phyloP scores from a whole-genome alignment of 2,797 vertebrate genomes.

The Karalla daura region DNA sequence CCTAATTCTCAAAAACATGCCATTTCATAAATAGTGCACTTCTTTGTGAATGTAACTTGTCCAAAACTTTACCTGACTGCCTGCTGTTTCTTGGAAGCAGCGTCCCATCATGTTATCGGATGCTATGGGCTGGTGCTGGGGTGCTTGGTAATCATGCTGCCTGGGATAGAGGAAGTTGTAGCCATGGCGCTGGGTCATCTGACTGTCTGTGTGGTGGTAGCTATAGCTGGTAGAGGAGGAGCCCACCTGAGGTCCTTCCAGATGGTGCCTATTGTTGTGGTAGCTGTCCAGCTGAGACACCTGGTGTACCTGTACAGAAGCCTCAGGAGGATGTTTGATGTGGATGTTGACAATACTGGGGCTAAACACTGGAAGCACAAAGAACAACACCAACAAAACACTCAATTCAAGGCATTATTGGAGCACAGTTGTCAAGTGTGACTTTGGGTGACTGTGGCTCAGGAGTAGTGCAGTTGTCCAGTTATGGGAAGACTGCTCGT shows the following conservation, averaged over 20 bases:
- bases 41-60: no score
- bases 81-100: conserved; percentile 96
- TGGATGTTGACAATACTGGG: conserved; percentile 96
- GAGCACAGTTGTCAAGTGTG: not conserved
- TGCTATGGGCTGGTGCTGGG: conserved; percentile 90
- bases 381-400: not conserved
- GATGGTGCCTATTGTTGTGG: conserved; percentile 82
- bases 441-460: no score
- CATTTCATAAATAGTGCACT: no score
- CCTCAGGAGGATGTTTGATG: conserved; percentile 97
- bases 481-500: no score
- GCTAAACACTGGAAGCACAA: conserved; percentile 83
- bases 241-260: conserved; percentile 70
- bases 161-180: conserved; percentile 87
- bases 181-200: conserved; percentile 85
- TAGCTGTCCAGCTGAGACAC: conserved; percentile 92
- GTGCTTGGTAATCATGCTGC: conserved; percentile 87
- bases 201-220: conserved; percentile 88
- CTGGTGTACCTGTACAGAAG: conserved; percentile 97
- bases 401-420: not conserved
- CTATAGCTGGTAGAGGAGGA: conserved; percentile 82
- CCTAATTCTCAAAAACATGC: no score
- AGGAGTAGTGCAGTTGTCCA: no score
- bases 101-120: conserved; percentile 93
- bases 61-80: conserved; percentile 90